phyloP scores from a whole-genome alignment of 2,888 invertebrate genomes.

The Protula sp. region DNA sequence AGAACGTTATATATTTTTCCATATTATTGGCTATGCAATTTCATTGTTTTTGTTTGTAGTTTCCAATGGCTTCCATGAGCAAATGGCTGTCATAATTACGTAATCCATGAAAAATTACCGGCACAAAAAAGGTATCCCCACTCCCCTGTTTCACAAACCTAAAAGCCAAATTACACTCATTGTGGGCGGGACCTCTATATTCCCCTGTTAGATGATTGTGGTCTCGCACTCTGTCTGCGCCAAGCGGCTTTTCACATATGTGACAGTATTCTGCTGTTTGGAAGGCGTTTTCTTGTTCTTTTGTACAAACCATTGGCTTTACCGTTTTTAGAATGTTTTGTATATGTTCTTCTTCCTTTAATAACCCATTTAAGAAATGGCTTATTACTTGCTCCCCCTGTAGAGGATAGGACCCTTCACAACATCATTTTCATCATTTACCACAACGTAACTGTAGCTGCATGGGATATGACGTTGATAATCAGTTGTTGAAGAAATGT shows the following conservation, averaged over 20 bases:
- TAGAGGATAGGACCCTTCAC: constrained; percentile 9
- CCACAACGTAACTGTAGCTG: too few relatives aligned
- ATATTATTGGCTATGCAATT: constrained; percentile 10
- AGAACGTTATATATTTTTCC: too few relatives aligned
- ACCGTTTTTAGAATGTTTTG: not conserved
- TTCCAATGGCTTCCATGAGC: constrained; percentile 11
- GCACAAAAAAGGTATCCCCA: too few relatives aligned
- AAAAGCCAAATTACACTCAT: too few relatives aligned
- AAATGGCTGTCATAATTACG: constrained; percentile 14
- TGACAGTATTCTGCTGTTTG: not conserved
- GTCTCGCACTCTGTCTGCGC: too few relatives aligned
- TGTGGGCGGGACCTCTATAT: too few relatives aligned
- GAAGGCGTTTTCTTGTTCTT: not conserved
- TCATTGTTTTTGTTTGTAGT: constrained; percentile 14
- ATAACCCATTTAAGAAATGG: not conserved
- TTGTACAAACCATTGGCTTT: not conserved
- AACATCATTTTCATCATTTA: constrained; percentile 1
- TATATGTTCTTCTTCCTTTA: not conserved
- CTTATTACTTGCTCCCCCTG: constrained; percentile 10
- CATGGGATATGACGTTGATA: too few relatives aligned
- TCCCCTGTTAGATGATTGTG: too few relatives aligned
- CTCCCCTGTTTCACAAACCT: constrained; percentile 14
- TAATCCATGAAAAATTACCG: constrained; percentile 14
- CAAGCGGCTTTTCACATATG: not conserved
- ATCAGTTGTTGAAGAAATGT: constrained; percentile 5